phyloP scores from a whole-genome alignment of 64 coral and sea anemone species.

The Platygyra sinensis region DNA sequence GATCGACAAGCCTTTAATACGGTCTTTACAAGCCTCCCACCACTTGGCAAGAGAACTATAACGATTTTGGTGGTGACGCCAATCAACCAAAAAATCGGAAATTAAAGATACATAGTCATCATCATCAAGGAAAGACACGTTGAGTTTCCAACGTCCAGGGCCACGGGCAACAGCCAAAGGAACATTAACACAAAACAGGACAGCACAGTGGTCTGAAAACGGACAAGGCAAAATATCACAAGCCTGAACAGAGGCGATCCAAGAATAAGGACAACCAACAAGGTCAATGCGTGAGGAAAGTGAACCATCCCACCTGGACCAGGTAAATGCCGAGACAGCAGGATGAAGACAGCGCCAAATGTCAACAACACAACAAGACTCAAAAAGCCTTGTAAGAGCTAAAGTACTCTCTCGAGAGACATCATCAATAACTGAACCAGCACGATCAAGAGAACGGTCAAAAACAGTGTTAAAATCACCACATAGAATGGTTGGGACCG shows the following conservation, averaged over 20 bases:
- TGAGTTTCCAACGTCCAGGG: conserved; percentile 30
- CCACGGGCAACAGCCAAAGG: background rate
- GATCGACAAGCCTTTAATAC: background rate
- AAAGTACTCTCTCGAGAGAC: background rate
- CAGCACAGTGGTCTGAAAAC: conserved; percentile 47
- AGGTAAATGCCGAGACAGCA: background rate
- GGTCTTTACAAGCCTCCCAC: conserved; percentile 19
- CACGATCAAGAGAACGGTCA: background rate
- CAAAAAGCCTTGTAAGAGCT: background rate
- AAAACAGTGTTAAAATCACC: conserved; percentile 1
- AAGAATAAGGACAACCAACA: background rate
- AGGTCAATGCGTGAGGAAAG: background rate
- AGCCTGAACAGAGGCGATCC: background rate
- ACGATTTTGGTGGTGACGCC: background rate
- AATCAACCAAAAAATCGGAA: background rate
- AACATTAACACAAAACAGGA: background rate
- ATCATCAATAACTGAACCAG: background rate
- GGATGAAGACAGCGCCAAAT: background rate
- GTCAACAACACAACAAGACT: background rate
- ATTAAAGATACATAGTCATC: background rate
- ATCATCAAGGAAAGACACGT: background rate
- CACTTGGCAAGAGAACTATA: background rate
- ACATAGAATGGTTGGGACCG: background rate
- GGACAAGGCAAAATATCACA: conserved; percentile 37
- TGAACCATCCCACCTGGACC: background rate